Evolutionary conservation across 2,888 invertebrate genomes (phyloP).

Genomic region (Agrotis ipsilon): DNA sequence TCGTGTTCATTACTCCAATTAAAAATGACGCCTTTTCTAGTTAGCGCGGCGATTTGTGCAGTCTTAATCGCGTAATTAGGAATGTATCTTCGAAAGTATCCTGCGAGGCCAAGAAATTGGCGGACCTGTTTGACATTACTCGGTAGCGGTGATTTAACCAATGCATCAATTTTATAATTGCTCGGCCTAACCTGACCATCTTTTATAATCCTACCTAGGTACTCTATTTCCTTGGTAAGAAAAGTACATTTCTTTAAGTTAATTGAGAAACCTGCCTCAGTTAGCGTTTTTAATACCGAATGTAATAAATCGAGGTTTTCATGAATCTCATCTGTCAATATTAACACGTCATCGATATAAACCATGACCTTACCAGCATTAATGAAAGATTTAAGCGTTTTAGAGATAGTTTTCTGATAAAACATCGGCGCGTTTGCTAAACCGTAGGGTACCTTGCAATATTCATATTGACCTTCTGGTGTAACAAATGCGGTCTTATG

Average conservation of each 20-base stretch:
- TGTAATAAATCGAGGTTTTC: conserved; percentile 3
- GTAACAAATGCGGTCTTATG: too few relatives aligned
- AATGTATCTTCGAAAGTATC: neutral
- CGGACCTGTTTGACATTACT: conserved; percentile 9
- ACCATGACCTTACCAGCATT: too few relatives aligned
- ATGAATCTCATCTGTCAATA: too few relatives aligned
- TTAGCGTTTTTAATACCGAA: neutral
- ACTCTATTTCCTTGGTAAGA: conserved; percentile 1
- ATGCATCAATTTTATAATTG: conserved; percentile 6
- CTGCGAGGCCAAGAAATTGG: conserved; percentile 6
- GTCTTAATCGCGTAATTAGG: conserved; percentile 3
- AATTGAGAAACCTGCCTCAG: neutral
- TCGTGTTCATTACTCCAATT: too few relatives aligned
- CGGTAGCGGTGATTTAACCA: too few relatives aligned
- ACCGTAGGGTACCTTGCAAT: too few relatives aligned
- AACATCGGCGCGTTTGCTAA: too few relatives aligned
- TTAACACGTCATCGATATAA: too few relatives aligned
- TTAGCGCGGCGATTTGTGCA: conserved; percentile 5
- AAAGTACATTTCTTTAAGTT: conserved; percentile 1
- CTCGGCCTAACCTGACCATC: conserved; percentile 2
- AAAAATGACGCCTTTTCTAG: too few relatives aligned
- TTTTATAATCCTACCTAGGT: neutral
- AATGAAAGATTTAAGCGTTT: too few relatives aligned
- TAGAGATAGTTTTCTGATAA: too few relatives aligned
- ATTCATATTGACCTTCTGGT: too few relatives aligned